phyloP scores from a whole-genome alignment of 2,888 invertebrate species.

The Seira sanloemensis region DNA sequence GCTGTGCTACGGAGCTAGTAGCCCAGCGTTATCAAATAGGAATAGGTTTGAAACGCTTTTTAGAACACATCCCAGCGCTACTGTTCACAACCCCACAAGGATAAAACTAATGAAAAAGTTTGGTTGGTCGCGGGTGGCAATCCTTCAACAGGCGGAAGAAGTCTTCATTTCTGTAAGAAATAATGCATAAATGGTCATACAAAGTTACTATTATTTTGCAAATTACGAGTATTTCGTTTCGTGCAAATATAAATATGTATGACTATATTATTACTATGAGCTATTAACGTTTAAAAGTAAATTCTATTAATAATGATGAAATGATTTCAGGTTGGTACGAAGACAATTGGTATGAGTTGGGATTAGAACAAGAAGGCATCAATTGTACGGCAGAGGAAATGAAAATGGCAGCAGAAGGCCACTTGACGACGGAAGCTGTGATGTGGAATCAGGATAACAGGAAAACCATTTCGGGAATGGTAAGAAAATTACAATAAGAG shows the following conservation, averaged over 20 bases:
- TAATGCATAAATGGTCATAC: too few relatives aligned
- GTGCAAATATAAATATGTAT: too few relatives aligned
- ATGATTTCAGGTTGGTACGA: slow-evolving; percentile 91
- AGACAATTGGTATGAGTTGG: slow-evolving; percentile 98
- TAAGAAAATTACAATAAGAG: slow-evolving; percentile 72
- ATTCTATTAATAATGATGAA: too few relatives aligned
- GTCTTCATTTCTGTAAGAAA: slow-evolving; percentile 92
- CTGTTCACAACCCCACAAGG: slow-evolving; percentile 98
- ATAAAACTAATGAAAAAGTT: slow-evolving; percentile 97
- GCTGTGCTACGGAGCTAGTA: slow-evolving; percentile 99
- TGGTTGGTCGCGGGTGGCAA: slow-evolving; percentile 97
- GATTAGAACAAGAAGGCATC: slow-evolving; percentile 89
- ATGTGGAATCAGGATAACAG: slow-evolving; percentile 98
- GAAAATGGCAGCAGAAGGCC: slow-evolving; percentile 96
- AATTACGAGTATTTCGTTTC: too few relatives aligned
- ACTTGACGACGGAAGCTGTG: slow-evolving; percentile 97
- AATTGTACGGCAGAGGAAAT: slow-evolving; percentile 96
- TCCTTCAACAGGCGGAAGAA: slow-evolving; percentile 98
- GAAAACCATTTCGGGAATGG: slow-evolving; percentile 97
- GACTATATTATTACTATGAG: too few relatives aligned
- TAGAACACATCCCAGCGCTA: slow-evolving; percentile 99
- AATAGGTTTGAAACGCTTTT: slow-evolving; percentile 98
- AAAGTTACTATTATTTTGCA: too few relatives aligned
- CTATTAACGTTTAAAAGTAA: too few relatives aligned
- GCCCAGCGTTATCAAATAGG: slow-evolving; percentile 97